A percentile compares a stretch with the other conserved stretches of the same genome.
These are phyloP conservation scores for Anorthoa munda DNA, from an alignment of 2,888 invertebrate species.

Conservation along the genomic window DNA sequence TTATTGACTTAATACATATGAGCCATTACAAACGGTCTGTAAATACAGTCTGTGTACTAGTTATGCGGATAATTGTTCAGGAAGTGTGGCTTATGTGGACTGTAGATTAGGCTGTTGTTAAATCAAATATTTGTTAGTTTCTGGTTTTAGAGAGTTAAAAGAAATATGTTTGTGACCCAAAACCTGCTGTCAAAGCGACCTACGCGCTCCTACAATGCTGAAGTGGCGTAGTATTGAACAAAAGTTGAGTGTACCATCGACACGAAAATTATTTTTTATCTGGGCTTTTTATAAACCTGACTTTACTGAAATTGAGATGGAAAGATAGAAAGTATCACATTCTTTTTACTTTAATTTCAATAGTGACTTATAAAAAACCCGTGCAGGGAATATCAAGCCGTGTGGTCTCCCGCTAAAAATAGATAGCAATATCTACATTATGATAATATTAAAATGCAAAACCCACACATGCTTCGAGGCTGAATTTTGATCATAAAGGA, in stretches of 20 bases:
- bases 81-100: conserved; percentile 18
- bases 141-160: background rate
- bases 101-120: background rate
- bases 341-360: too few species aligned
- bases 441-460: conserved; percentile 42
- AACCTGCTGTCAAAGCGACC: too few species aligned
- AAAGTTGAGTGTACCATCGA: too few species aligned
- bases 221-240: too few species aligned
- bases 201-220: too few species aligned
- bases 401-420: conserved; percentile 1
- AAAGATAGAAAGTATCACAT: too few species aligned
- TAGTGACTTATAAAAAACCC: too few species aligned
- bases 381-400: background rate
- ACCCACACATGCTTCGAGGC: background rate
- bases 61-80: conserved; percentile 30
- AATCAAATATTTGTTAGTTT: background rate
- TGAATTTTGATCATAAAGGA: conserved; percentile 20
- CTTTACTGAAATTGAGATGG: too few species aligned
- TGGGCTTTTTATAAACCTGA: too few species aligned
- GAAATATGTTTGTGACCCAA: too few species aligned
- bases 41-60: conserved; percentile 22
- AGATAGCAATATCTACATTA: background rate
- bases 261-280: too few species aligned
- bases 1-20: conserved; percentile 28
- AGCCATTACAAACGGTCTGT: conserved; percentile 15